A percentile compares a stretch with the other conserved stretches of the same genome.
Conservation (phyloP, 2,797 vertebrate species). For the Arctocebus calabarensis region DNA sequence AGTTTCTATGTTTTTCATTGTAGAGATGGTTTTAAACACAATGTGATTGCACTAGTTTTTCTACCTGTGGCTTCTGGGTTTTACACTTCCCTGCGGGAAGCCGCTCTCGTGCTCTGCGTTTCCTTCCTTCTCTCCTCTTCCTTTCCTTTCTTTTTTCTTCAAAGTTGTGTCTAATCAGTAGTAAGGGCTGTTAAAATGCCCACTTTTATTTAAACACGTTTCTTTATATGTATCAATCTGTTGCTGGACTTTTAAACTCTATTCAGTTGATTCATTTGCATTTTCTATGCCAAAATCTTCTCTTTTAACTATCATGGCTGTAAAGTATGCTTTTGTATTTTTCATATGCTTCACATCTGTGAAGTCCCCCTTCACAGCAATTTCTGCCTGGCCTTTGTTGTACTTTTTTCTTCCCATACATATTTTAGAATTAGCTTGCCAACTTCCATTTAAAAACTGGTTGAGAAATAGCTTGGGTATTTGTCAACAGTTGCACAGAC, state of each 20-base stretch:
- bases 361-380: background rate
- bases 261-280: background rate
- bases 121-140: background rate
- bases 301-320: background rate
- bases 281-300: background rate
- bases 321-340: background rate
- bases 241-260: slow-evolving; percentile 23
- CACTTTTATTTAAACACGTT: background rate
- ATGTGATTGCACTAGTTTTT: background rate
- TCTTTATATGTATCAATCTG: background rate
- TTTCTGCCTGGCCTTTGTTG: background rate
- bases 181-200: background rate
- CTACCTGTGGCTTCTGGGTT: background rate
- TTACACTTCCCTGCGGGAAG: background rate
- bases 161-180: background rate
- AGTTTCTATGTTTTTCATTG: background rate
- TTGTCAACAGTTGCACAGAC: no score
- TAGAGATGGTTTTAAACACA: background rate
- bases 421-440: background rate
- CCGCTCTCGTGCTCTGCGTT: background rate
- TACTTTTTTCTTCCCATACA: background rate
- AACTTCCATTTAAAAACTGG: background rate
- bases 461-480: background rate
- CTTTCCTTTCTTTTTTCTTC: background rate
- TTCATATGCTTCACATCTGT: background rate